Evolutionary conservation across 2,888 invertebrate genomes (phyloP).

Genomic region (Hirtodrosophila confusa): DNA sequence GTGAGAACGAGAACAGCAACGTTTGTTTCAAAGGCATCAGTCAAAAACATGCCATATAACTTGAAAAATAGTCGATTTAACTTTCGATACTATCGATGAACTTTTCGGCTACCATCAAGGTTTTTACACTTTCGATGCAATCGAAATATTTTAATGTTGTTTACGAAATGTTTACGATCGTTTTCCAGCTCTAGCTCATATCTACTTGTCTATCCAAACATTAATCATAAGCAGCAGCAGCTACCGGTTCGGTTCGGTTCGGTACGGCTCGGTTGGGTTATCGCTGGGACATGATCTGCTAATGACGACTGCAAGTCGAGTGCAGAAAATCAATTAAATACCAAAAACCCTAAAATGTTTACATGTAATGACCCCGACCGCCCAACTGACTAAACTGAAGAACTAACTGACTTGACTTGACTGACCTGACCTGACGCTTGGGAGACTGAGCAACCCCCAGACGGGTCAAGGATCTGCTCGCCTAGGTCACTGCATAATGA

Average conservation of each 20-base stretch:
- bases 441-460: slow-evolving; percentile 16
- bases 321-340: slow-evolving; percentile 74
- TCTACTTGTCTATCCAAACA: slow-evolving; percentile 4
- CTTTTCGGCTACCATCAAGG: no score
- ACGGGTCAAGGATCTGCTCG: slow-evolving; percentile 24
- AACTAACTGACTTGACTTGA: slow-evolving; percentile 6
- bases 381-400: slow-evolving; percentile 3
- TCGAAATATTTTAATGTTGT: no score
- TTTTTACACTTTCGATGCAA: no score
- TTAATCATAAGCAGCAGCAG: slow-evolving; percentile 37
- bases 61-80: no score
- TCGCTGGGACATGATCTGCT: slow-evolving; percentile 46
- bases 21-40: slow-evolving; percentile 5
- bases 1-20: slow-evolving; percentile 1
- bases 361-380: slow-evolving; percentile 54
- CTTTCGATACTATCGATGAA: no score
- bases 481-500: slow-evolving; percentile 46
- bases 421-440: slow-evolving; percentile 3
- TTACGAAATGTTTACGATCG: no score
- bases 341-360: slow-evolving; percentile 43
- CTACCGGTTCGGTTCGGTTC: slow-evolving; percentile 2
- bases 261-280: slow-evolving; percentile 24
- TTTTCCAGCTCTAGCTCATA: no score
- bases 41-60: not conserved
- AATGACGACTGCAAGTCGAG: slow-evolving; percentile 61